These are phyloP conservation scores for Hedychridium roseum DNA, from an alignment of 2,888 invertebrate genomes.

Conservation along the genomic window DNA sequence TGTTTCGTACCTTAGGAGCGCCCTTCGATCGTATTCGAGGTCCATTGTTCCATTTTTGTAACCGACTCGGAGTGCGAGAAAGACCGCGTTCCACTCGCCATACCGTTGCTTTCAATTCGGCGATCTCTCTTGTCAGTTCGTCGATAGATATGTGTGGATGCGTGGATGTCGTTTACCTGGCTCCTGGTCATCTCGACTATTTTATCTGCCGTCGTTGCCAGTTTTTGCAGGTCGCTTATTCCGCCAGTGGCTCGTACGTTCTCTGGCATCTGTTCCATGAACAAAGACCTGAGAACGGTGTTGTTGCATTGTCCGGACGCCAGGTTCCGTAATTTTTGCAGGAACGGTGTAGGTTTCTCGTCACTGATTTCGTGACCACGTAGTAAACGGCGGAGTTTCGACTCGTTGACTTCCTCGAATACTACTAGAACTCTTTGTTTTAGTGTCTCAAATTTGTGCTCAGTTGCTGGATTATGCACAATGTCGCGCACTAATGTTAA, in stretches of 20 bases:
- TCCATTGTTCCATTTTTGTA: too few relatives aligned
- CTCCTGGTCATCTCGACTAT: not conserved
- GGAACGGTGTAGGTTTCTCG: not conserved
- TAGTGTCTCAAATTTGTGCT: not conserved
- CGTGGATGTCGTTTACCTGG: not conserved
- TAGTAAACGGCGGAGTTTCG: not conserved
- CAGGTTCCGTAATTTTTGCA: not conserved
- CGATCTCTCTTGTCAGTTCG: too few relatives aligned
- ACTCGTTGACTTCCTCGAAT: not conserved
- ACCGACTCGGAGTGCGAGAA: too few relatives aligned
- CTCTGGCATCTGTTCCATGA: not conserved
- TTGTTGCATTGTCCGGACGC: too few relatives aligned
- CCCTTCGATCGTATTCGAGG: too few relatives aligned
- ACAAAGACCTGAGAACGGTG: too few relatives aligned
- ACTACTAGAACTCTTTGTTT: slow-evolving; percentile 1
- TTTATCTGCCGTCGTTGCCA: not conserved
- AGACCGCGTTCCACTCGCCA: too few relatives aligned
- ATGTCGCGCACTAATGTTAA: too few relatives aligned
- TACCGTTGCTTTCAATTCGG: too few relatives aligned
- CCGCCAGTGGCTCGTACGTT: not conserved
- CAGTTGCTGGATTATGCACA: not conserved
- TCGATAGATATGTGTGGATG: too few relatives aligned
- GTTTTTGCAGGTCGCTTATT: not conserved
- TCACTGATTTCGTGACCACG: not conserved
- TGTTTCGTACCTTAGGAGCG: too few relatives aligned